phyloP scores from a whole-genome alignment of 2,113 vertebrate species.

The Tragelaphus scriptus region DNA sequence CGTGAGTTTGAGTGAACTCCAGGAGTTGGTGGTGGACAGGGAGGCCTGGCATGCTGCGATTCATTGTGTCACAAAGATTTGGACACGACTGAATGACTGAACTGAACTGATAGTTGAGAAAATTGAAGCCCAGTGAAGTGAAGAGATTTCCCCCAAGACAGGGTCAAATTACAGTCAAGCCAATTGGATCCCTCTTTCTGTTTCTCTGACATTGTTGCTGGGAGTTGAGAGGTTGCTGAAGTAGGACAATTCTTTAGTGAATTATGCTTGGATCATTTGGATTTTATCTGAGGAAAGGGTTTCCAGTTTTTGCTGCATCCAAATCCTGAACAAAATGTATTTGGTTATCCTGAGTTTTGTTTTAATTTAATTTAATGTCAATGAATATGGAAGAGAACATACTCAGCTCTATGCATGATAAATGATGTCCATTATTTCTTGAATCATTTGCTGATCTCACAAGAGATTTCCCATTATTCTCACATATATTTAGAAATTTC shows the following conservation, averaged over 20 bases:
- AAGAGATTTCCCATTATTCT: neutral
- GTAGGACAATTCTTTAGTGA: neutral
- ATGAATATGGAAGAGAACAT: neutral
- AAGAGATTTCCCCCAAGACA: neutral
- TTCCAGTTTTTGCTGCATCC: neutral
- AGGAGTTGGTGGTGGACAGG: no score
- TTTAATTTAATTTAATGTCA: neutral
- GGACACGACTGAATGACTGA: no score
- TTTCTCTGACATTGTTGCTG: neutral
- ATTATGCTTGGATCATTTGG: neutral
- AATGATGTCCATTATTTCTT: constrained; percentile 15
- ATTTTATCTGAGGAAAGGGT: neutral
- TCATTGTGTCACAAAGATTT: no score
- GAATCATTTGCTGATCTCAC: neutral
- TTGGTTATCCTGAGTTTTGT: neutral
- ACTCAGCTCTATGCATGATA: neutral
- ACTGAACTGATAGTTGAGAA: neutral
- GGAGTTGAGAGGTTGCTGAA: neutral
- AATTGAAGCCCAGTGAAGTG: neutral
- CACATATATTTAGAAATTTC: constrained; percentile 15
- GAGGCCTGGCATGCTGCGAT: no score
- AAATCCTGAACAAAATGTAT: constrained; percentile 29
- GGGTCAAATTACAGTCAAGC: neutral
- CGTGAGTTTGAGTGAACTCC: no score
- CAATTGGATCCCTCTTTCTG: neutral